Percentiles rank a stretch among this genome's conserved stretches.
phyloP scores from a whole-genome alignment of 1,140 invertebrate species.

The Aricia agestis region DNA sequence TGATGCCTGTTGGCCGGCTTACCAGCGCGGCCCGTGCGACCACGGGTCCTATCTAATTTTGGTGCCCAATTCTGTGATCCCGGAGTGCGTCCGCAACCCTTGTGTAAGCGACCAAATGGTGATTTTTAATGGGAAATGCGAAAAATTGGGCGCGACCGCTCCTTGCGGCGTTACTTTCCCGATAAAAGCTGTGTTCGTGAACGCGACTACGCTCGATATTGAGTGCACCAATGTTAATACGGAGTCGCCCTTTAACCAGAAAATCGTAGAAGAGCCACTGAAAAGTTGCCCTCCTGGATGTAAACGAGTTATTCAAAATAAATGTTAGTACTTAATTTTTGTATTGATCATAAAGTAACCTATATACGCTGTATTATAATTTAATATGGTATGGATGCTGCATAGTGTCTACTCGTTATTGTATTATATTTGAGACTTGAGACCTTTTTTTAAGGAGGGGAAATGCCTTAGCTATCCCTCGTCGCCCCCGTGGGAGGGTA shows the following conservation, averaged over 20 bases:
- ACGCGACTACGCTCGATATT: constrained; percentile 67
- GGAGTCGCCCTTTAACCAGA: constrained; percentile 45
- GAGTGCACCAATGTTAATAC: constrained; percentile 60
- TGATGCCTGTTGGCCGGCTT: constrained; percentile 79
- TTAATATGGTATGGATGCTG: no score
- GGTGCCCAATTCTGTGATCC: constrained; percentile 66
- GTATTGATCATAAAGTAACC: neutral
- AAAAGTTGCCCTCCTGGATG: constrained; percentile 45
- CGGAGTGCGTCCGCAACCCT: constrained; percentile 78
- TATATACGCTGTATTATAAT: no score
- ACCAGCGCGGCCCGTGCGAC: constrained; percentile 79
- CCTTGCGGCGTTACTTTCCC: constrained; percentile 61
- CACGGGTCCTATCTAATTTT: constrained; percentile 77
- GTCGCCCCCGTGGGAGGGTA: no score
- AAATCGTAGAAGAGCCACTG: neutral
- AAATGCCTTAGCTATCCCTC: no score
- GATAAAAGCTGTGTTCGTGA: constrained; percentile 61
- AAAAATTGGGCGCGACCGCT: constrained; percentile 57
- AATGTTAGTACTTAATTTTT: constrained; percentile 33
- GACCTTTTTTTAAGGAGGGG: no score
- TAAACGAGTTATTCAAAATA: constrained; percentile 43
- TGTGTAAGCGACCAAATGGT: constrained; percentile 75
- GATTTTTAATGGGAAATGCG: constrained; percentile 71
- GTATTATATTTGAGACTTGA: neutral
- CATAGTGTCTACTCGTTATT: neutral